phyloP scores from a whole-genome alignment of 2,797 vertebrate genomes.

The Pseudomugil gertrudae region DNA sequence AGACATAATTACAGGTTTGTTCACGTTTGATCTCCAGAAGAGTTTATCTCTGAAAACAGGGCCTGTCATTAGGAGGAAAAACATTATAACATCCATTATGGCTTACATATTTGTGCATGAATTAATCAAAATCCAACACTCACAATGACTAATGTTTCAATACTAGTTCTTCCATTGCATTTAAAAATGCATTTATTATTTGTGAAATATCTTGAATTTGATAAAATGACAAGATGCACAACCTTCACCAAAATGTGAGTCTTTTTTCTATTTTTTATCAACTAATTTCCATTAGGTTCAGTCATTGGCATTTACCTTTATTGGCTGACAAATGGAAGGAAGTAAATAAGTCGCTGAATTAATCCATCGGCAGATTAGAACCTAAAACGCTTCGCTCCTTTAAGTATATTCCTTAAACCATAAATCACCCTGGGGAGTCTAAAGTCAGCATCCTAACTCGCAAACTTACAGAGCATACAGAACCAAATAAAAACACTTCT shows the following conservation, averaged over 20 bases:
- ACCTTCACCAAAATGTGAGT: not conserved
- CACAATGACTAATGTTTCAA: too few species aligned
- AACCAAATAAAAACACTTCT: not conserved
- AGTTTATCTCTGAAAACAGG: conserved; percentile 22
- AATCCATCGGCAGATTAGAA: conserved; percentile 34
- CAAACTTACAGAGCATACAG: not conserved
- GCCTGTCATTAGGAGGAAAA: not conserved
- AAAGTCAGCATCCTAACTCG: conserved; percentile 15
- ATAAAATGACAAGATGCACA: not conserved
- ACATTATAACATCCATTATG: not conserved
- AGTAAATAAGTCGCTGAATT: conserved; percentile 38
- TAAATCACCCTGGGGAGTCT: conserved; percentile 25
- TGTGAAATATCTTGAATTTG: not conserved
- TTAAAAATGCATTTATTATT: not conserved
- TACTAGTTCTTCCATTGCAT: not conserved
- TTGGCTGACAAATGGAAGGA: conserved; percentile 53
- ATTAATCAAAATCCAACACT: not conserved
- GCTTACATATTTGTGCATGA: not conserved
- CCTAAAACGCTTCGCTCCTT: conserved; percentile 36
- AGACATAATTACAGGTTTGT: conserved; percentile 30
- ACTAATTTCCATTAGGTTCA: too few species aligned
- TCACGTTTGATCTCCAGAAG: conserved; percentile 37
- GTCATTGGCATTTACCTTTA: conserved; percentile 14
- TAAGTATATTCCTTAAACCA: conserved; percentile 57
- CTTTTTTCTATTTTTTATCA: not conserved